phyloP scores from a whole-genome alignment of 2,797 vertebrate genomes.

The Hyperoplus lanceolatus region DNA sequence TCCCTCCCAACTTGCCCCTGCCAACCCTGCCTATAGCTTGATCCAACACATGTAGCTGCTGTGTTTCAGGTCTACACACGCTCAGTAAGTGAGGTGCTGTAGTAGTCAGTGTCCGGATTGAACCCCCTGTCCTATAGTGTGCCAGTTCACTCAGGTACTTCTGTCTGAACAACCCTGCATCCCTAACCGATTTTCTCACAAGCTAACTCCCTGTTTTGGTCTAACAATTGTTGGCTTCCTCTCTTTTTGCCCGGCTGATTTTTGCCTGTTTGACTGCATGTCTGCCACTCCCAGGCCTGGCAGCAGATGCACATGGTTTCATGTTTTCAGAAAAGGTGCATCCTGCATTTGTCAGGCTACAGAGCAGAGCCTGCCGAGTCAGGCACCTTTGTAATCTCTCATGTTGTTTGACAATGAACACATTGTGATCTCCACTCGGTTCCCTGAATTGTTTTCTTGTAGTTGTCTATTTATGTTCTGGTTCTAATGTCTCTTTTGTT shows the following conservation, averaged over 20 bases:
- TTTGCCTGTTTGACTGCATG: constrained; percentile 81
- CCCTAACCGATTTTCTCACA: constrained; percentile 54
- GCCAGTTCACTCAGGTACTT: constrained; percentile 55
- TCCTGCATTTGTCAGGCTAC: constrained; percentile 75
- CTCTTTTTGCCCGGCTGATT: constrained; percentile 63
- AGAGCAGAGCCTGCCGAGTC: constrained; percentile 48
- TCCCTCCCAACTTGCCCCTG: constrained; percentile 35
- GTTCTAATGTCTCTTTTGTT: constrained; percentile 69
- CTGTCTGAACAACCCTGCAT: constrained; percentile 63
- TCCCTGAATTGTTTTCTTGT: constrained; percentile 55
- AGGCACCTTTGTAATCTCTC: constrained; percentile 42
- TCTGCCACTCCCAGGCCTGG: constrained; percentile 70
- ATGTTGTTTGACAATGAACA: constrained; percentile 62
- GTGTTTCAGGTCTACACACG: constrained; percentile 62
- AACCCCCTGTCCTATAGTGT: constrained; percentile 49
- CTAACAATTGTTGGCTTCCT: constrained; percentile 43
- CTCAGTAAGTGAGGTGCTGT: constrained; percentile 68
- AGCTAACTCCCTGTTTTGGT: constrained; percentile 53
- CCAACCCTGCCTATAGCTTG: constrained; percentile 57
- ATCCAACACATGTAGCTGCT: constrained; percentile 59
- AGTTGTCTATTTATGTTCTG: constrained; percentile 55
- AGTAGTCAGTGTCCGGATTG: constrained; percentile 65
- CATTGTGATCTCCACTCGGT: constrained; percentile 48
- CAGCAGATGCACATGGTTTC: constrained; percentile 76
- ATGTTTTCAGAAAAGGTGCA: constrained; percentile 73